Conservation (phyloP, 2,797 vertebrate genomes). For the Lagocephalus sceleratus region DNA sequence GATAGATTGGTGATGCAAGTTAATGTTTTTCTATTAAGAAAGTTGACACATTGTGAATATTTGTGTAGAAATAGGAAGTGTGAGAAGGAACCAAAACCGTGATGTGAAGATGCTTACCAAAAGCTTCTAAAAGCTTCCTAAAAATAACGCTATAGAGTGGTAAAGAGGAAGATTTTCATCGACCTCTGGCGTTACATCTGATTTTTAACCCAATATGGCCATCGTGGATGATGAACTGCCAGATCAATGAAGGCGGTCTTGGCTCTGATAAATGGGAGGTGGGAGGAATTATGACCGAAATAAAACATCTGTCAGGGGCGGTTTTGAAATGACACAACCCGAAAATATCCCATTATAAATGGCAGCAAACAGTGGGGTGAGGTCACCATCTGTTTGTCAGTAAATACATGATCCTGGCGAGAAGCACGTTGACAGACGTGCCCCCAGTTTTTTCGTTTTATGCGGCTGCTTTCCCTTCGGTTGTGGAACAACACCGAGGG, state of each 20-base stretch:
- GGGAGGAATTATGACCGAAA: constrained; percentile 20
- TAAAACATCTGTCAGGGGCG: constrained; percentile 33
- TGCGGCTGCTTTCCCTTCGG: constrained; percentile 32
- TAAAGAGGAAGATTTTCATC: too few relatives aligned
- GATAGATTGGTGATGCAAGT: not conserved
- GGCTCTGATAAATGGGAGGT: constrained; percentile 16
- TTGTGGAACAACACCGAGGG: constrained; percentile 15
- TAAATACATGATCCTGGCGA: not conserved
- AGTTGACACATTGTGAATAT: not conserved
- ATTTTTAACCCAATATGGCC: constrained; percentile 8
- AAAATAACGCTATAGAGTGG: too few relatives aligned
- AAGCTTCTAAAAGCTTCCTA: too few relatives aligned
- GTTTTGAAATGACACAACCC: constrained; percentile 33
- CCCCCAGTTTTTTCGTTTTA: constrained; percentile 12
- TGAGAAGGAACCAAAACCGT: too few relatives aligned
- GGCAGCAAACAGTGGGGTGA: not conserved
- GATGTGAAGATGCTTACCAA: too few relatives aligned
- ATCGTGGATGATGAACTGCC: constrained; percentile 21
- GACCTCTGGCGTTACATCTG: too few relatives aligned
- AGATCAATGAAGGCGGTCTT: constrained; percentile 16
- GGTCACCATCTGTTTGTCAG: constrained; percentile 6
- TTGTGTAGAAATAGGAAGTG: too few relatives aligned
- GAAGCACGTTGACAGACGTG: constrained; percentile 39
- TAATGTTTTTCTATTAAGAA: constrained; percentile 18
- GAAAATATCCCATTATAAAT: constrained; percentile 1